Evolutionary conservation across 2,797 vertebrate genomes (phyloP).

Genomic region (Eidolon dupreanum): DNA sequence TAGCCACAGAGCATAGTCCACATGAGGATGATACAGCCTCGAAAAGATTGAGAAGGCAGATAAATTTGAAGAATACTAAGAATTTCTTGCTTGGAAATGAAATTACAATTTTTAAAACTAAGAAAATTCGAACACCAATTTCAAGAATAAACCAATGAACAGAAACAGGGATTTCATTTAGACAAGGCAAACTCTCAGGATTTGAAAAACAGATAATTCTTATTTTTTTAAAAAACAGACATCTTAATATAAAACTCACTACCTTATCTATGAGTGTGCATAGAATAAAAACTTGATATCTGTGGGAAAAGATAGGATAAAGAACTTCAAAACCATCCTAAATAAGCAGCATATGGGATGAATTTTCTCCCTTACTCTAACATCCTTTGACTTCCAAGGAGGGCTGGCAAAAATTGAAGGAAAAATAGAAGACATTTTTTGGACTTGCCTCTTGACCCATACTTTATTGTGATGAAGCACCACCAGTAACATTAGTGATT

Average conservation of each 20-base stretch:
- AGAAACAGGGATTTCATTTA: not conserved
- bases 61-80: not conserved
- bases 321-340: not conserved
- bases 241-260: not conserved
- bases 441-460: not conserved
- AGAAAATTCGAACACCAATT: not conserved
- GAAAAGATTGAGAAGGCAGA: not conserved
- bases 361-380: not conserved
- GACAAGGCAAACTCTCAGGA: not conserved
- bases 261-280: not conserved
- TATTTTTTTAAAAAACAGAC: not conserved
- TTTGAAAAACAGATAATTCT: not conserved
- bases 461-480: not conserved
- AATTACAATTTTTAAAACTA: not conserved
- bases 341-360: not conserved
- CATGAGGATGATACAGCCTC: not conserved
- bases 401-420: not conserved
- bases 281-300: not conserved
- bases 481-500: not conserved
- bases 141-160: not conserved
- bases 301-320: not conserved
- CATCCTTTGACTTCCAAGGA: not conserved
- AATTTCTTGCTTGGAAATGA: not conserved
- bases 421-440: not conserved
- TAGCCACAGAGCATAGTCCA: too few relatives aligned